Evolutionary conservation across 2,888 invertebrate genomes (phyloP).

Genomic region (Chrysopilus asiliformis): DNA sequence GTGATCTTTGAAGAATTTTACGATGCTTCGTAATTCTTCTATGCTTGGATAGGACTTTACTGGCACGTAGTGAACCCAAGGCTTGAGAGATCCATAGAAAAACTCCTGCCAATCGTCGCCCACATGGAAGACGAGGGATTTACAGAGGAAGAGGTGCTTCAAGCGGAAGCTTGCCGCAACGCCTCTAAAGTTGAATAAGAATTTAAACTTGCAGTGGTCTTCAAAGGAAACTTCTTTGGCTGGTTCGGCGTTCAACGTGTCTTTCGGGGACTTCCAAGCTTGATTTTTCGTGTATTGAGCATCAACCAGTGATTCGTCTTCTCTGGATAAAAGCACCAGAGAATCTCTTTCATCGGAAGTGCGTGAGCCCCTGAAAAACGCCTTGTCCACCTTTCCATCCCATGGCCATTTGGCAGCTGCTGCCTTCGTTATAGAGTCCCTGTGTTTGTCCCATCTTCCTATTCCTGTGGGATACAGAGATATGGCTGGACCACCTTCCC

Average conservation of each 20-base stretch:
- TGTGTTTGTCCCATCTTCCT: conserved; percentile 83
- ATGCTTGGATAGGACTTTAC: conserved; percentile 53
- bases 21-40: conserved; percentile 53
- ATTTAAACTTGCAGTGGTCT: conserved; percentile 86
- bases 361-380: conserved; percentile 88
- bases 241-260: conserved; percentile 71
- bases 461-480: conserved; percentile 84
- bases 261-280: conserved; percentile 94
- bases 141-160: conserved; percentile 87
- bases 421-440: conserved; percentile 53
- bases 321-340: conserved; percentile 66
- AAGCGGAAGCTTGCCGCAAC: conserved; percentile 96
- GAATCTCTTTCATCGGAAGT: conserved; percentile 86
- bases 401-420: conserved; percentile 54
- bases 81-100: conserved; percentile 78
- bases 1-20: conserved; percentile 63
- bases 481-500: conserved; percentile 97
- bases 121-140: conserved; percentile 86
- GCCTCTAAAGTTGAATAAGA: conserved; percentile 90
- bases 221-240: conserved; percentile 79
- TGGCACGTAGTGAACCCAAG: conserved; percentile 94
- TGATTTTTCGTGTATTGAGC: conserved; percentile 96
- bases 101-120: conserved; percentile 92
- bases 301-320: conserved; percentile 63
- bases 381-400: conserved; percentile 55